Evolutionary conservation across 2,113 vertebrate species (phyloP), one percentile per base, ranked within the genome.

Genomic region (Cyprinodon tularosa): DNA sequence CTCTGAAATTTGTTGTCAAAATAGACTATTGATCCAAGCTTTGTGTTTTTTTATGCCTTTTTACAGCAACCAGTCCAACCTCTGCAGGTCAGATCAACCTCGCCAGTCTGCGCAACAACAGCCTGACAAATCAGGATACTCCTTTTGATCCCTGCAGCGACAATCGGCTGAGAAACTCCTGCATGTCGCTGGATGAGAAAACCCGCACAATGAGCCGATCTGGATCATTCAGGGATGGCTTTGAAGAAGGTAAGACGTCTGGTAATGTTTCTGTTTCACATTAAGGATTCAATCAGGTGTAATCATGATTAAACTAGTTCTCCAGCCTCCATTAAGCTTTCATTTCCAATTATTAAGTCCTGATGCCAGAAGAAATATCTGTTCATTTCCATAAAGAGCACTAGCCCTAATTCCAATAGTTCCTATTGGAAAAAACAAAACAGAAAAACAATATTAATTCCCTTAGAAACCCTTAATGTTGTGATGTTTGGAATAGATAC

Each of bases 151-250:
- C 95, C 0, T 96, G 95, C 40, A 80, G 93, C 0, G 98, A 99
- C 68, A 89, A 94, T 39, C 96, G 97, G 37, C 95, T 98, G 91
- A 96, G 98, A 44, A 99, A 98, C 88, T 99, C 98, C 79, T 99
- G 97, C 59, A 95, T 98, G 96, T 99, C 98, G 0, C 90, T 99
- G 81, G 98, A 99, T 0, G 98, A 99, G 80, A 98, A 98, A 85
- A 98, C 94, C 14, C 93, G 98, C 72, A 96, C 96, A 45, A 99
- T 99, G 97, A 99, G 98, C 90, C 95, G 98, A 2, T 99, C 98
- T 0, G 98, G 96, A 36, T 99, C 98, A 3, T 99, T 99, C 93
- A 94, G 97, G 0, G 98, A 99, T n/a, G 98, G 98, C 70, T 98
- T 99, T 61, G 98, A 99, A 85, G 98, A 99, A 96, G 98, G 98